These are phyloP conservation scores for Tetragonisca angustula DNA, from an alignment of 2,888 invertebrate genomes.

Conservation along the genomic window DNA sequence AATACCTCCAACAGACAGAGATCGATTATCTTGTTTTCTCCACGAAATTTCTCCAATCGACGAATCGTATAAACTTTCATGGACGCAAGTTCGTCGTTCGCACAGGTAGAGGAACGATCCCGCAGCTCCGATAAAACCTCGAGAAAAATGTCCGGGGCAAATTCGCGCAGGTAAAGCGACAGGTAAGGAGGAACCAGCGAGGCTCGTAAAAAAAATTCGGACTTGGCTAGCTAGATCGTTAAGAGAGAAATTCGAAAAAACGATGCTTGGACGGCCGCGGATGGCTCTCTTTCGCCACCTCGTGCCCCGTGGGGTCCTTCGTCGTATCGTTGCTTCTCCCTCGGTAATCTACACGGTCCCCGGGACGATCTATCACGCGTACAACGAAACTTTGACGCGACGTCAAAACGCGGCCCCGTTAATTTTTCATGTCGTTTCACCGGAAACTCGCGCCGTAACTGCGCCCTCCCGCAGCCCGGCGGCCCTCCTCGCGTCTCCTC, in stretches of 20 bases:
- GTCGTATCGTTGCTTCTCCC: constrained; percentile 26
- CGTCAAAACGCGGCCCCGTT: constrained; percentile 79
- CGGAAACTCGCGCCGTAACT: constrained; percentile 67
- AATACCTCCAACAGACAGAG: too few species aligned
- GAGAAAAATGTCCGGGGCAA: constrained; percentile 51
- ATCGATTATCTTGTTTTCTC: too few species aligned
- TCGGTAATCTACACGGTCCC: constrained; percentile 61
- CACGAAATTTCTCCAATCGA: too few species aligned
- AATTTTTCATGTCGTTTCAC: constrained; percentile 80
- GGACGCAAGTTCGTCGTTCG: not conserved
- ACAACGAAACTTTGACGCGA: constrained; percentile 79
- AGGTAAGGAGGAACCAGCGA: constrained; percentile 42
- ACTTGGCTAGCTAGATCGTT: constrained; percentile 65
- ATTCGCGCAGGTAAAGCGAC: constrained; percentile 48
- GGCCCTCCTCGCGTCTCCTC: constrained; percentile 43
- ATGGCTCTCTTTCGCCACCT: constrained; percentile 1
- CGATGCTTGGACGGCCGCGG: not conserved
- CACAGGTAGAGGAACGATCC: not conserved
- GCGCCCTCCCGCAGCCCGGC: constrained; percentile 36
- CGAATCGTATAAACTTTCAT: too few species aligned
- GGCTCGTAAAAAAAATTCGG: constrained; percentile 70
- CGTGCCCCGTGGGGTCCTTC: constrained; percentile 23
- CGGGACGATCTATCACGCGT: constrained; percentile 78
- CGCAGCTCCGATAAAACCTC: constrained; percentile 37
- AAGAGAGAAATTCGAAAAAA: constrained; percentile 60